Conservation (phyloP, 2,113 vertebrate genomes). For the Meriones unguiculatus region DNA sequence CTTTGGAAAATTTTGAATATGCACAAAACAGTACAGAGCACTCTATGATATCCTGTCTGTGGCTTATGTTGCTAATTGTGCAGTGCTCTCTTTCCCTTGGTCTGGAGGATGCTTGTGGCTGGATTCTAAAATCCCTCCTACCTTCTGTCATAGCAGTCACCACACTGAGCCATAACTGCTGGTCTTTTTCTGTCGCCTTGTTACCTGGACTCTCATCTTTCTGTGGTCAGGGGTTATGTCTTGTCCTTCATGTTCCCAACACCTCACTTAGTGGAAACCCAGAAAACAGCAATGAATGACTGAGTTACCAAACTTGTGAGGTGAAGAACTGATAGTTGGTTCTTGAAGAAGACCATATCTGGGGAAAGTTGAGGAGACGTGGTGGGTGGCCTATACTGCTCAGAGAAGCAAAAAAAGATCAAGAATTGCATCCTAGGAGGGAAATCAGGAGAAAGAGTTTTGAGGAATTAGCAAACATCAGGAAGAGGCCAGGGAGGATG, state of each 20-base stretch:
- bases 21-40: not conserved
- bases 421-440: not conserved
- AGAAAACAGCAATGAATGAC: not conserved
- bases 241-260: not conserved
- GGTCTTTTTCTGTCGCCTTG: too few relatives aligned
- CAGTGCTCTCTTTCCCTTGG: not conserved
- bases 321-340: not conserved
- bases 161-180: not conserved
- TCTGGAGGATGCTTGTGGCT: not conserved
- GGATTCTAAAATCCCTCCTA: not conserved
- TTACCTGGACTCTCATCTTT: not conserved
- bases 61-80: not conserved
- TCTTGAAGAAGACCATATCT: not conserved
- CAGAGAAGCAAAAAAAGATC: not conserved
- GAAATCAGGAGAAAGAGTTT: not conserved
- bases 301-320: not conserved
- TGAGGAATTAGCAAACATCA: not conserved
- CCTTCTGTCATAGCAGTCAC: not conserved
- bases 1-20: not conserved
- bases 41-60: not conserved
- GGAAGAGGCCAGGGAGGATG: not conserved
- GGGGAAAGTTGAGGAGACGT: too few relatives aligned
- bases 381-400: too few relatives aligned
- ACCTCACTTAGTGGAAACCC: not conserved
- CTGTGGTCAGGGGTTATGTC: not conserved